A percentile compares a stretch with the other conserved stretches of the same genome.
Evolutionary conservation across 2,113 vertebrate species (phyloP).

Genomic region (Plecotus auritus): DNA sequence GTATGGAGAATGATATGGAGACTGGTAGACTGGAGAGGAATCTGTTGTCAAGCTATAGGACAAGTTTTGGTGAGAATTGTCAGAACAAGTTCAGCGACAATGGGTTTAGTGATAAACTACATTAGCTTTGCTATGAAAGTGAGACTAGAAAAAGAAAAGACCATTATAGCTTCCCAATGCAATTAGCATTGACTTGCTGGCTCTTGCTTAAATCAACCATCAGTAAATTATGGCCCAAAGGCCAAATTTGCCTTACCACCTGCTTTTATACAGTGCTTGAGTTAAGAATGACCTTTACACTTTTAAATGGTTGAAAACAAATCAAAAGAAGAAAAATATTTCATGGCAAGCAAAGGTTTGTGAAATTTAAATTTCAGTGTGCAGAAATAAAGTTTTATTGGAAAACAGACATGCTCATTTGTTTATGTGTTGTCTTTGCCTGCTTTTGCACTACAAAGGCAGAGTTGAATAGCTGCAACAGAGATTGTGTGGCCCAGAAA

Average conservation of each 20-base stretch:
- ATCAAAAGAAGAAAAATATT: neutral
- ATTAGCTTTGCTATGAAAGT: neutral
- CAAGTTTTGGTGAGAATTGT: neutral
- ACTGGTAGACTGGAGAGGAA: neutral
- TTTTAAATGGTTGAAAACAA: slow-evolving; percentile 20
- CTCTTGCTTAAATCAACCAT: neutral
- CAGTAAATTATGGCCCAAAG: neutral
- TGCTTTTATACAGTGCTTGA: neutral
- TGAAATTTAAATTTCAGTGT: neutral
- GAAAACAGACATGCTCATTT: neutral
- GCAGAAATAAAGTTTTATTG: neutral
- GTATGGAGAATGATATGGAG: neutral
- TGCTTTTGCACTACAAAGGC: neutral
- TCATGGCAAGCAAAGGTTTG: neutral
- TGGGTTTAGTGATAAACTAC: neutral
- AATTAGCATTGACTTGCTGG: neutral
- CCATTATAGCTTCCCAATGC: neutral
- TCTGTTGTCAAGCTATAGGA: neutral
- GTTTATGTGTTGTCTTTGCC: neutral
- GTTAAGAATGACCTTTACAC: neutral
- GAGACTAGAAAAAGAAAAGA: neutral
- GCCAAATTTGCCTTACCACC: neutral
- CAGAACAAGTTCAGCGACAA: neutral
- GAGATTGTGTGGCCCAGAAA: neutral
- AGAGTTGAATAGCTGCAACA: neutral